phyloP scores from a whole-genome alignment of 2,113 vertebrate species.

The Phylloscopus trochiloides region DNA sequence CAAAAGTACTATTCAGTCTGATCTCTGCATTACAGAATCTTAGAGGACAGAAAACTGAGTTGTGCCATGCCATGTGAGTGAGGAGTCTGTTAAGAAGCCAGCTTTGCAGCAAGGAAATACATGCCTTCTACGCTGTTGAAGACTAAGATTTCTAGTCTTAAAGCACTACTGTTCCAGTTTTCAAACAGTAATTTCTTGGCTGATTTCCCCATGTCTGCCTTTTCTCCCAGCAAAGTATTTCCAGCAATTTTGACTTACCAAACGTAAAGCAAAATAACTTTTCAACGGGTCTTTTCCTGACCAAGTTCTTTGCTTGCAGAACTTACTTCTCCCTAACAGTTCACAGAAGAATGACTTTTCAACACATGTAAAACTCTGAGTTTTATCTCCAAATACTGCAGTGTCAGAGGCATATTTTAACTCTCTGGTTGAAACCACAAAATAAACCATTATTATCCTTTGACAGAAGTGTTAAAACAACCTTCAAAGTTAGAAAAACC shows the following conservation, averaged over 20 bases:
- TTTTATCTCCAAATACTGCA: neutral
- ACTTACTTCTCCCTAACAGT: neutral
- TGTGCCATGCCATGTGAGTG: accelerated
- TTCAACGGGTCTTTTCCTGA: neutral
- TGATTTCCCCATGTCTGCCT: neutral
- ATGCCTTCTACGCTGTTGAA: neutral
- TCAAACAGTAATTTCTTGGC: neutral
- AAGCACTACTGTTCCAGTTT: neutral
- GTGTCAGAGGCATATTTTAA: neutral
- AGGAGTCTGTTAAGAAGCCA: neutral
- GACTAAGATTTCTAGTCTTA: neutral
- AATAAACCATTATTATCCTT: neutral
- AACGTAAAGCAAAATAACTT: neutral
- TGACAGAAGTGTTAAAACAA: neutral
- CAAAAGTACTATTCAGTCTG: neutral
- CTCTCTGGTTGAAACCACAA: neutral
- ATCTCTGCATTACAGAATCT: neutral
- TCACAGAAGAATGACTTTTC: neutral
- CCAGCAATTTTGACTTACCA: neutral
- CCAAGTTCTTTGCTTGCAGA: neutral
- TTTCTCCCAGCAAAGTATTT: neutral
- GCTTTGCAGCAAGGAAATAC: neutral
- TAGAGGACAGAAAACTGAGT: neutral
- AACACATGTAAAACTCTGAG: neutral
- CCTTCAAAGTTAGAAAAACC: neutral